Conservation (phyloP, 2,888 invertebrate species). For the Tanypteryx hageni region DNA sequence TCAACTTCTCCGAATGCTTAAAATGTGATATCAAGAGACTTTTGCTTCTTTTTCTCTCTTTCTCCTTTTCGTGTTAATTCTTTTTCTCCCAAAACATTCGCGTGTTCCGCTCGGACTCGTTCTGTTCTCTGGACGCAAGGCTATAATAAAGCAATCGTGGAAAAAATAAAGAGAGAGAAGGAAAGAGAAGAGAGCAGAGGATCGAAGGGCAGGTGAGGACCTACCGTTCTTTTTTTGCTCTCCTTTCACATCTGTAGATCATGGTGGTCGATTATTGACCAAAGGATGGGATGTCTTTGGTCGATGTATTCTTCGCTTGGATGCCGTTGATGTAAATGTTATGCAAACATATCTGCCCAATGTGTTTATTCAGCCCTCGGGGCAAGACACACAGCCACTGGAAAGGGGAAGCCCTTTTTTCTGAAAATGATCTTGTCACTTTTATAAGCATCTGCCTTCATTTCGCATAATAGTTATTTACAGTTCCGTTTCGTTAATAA, state of each 20-base stretch:
- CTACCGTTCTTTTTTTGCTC: background rate
- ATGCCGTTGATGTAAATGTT: conserved; percentile 7
- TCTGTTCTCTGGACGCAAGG: background rate
- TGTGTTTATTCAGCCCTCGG: background rate
- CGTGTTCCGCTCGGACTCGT: background rate
- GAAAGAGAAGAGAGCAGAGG: background rate
- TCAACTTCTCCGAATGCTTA: conserved; percentile 19
- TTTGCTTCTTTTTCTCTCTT: background rate
- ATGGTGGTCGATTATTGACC: background rate
- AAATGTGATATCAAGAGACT: conserved; percentile 3
- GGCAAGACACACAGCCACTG: background rate
- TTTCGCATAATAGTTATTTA: conserved; percentile 24
- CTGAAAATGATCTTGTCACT: conserved; percentile 6
- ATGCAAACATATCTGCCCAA: background rate
- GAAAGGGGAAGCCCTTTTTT: background rate
- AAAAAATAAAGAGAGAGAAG: background rate
- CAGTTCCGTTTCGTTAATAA: background rate
- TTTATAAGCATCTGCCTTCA: background rate
- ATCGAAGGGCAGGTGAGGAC: background rate
- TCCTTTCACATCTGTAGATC: background rate
- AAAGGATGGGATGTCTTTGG: background rate
- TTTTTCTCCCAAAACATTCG: background rate
- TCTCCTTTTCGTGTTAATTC: conserved; percentile 11
- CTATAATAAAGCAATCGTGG: conserved; percentile 28
- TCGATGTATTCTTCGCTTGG: background rate